A percentile compares a stretch with the other conserved stretches of the same genome.
Evolutionary conservation across 2,797 vertebrate genomes (phyloP).

Genomic region (Coluber constrictor): DNA sequence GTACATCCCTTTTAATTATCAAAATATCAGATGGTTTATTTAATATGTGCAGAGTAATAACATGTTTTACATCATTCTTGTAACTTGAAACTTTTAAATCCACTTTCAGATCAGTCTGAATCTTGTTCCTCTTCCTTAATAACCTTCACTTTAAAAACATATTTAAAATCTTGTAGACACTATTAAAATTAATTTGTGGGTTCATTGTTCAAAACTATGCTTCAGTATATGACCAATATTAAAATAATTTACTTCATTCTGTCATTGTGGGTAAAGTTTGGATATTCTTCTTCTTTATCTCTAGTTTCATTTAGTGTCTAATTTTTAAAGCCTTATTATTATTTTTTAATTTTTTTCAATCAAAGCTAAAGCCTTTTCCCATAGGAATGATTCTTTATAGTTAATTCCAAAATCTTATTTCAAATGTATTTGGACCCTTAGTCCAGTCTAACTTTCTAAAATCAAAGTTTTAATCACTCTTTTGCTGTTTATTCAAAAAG

Average conservation of each 20-base stretch:
- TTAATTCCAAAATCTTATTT: not conserved
- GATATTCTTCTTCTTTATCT: not conserved
- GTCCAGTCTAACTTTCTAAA: not conserved
- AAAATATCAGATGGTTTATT: not conserved
- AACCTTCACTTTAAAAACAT: not conserved
- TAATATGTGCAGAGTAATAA: not conserved
- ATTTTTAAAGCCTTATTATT: not conserved
- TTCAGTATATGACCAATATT: not conserved
- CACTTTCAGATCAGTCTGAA: not conserved
- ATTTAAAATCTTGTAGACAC: not conserved
- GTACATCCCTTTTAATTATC: not conserved
- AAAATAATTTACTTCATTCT: not conserved
- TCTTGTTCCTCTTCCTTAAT: not conserved
- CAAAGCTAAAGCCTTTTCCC: not conserved
- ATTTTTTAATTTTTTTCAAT: not conserved
- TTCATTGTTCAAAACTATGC: not conserved
- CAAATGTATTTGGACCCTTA: not conserved
- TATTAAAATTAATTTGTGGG: not conserved
- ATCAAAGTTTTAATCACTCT: not conserved
- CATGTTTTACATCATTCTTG: not conserved
- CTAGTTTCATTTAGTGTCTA: not conserved
- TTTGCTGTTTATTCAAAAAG: not conserved
- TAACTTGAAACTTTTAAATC: not conserved
- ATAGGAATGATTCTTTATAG: not conserved
- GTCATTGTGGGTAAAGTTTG: not conserved